These are phyloP conservation scores for Brienomyrus brachyistius DNA, from an alignment of 2,113 vertebrate species.

Conservation along the genomic window DNA sequence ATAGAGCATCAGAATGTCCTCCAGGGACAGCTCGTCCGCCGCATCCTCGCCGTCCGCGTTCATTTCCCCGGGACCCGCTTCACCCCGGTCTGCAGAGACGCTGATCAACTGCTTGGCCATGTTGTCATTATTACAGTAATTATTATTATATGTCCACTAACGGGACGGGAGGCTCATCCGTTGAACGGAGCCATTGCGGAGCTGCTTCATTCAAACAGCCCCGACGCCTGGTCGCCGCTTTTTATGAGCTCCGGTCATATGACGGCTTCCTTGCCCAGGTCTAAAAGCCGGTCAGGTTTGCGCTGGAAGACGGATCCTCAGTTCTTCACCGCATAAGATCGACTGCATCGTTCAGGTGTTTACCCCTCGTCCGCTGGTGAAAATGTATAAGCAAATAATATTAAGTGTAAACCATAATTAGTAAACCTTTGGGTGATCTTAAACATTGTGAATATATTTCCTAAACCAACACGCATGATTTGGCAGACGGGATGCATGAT, in stretches of 20 bases:
- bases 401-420: background rate
- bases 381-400: background rate
- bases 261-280: slow-evolving; percentile 39
- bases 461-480: background rate
- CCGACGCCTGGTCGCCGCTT: slow-evolving; percentile 22
- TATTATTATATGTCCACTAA: background rate
- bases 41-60: slow-evolving; percentile 50
- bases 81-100: slow-evolving; percentile 17
- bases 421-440: background rate
- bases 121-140: slow-evolving; percentile 27
- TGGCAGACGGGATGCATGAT: background rate
- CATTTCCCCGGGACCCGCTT: slow-evolving; percentile 36
- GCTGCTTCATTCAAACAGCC: slow-evolving; percentile 21
- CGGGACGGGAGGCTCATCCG: background rate
- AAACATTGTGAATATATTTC: background rate
- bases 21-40: slow-evolving; percentile 70
- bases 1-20: slow-evolving; percentile 80
- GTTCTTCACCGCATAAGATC: background rate
- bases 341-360: background rate
- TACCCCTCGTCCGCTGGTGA: background rate
- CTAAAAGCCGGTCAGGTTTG: slow-evolving; percentile 29
- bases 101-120: slow-evolving; percentile 53
- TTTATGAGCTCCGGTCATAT: slow-evolving; percentile 29
- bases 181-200: background rate
- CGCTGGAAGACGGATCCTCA: background rate